Evolutionary conservation across 2,888 invertebrate genomes (phyloP).

Genomic region (Sphaerophoria rueppellii): DNA sequence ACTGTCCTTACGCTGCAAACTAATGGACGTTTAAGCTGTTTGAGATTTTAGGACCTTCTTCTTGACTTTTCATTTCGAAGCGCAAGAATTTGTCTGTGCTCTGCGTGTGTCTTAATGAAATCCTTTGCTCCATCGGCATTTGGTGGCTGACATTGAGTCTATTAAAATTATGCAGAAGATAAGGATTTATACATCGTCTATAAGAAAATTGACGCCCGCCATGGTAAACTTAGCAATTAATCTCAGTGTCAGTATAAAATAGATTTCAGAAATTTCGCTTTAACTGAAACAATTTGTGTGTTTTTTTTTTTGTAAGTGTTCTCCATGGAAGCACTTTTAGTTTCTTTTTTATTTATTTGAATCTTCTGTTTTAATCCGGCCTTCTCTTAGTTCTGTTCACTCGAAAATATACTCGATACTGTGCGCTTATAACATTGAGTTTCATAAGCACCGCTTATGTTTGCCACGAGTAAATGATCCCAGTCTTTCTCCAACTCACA

Average conservation of each 20-base stretch:
- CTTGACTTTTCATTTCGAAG: constrained; percentile 68
- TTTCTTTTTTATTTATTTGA: too few relatives aligned
- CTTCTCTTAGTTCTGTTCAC: constrained; percentile 50
- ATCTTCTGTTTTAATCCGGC: too few relatives aligned
- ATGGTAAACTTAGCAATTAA: constrained; percentile 57
- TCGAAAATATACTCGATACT: neutral
- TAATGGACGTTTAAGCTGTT: constrained; percentile 68
- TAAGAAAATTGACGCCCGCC: constrained; percentile 37
- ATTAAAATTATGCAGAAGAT: constrained; percentile 48
- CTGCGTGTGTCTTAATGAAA: constrained; percentile 39
- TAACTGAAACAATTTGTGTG: constrained; percentile 29
- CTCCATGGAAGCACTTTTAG: neutral
- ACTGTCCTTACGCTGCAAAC: constrained; percentile 62
- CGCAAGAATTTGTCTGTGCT: neutral
- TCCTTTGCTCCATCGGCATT: constrained; percentile 45
- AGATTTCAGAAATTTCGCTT: constrained; percentile 35
- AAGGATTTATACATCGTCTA: constrained; percentile 2
- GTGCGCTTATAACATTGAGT: constrained; percentile 33
- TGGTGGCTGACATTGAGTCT: constrained; percentile 21
- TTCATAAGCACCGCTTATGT: constrained; percentile 66
- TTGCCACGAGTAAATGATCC: constrained; percentile 67
- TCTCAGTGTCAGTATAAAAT: constrained; percentile 63
- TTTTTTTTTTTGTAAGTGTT: constrained; percentile 22
- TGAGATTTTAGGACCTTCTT: constrained; percentile 64
- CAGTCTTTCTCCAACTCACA: constrained; percentile 68